Percentiles rank a stretch among this genome's conserved stretches.
phyloP scores from a whole-genome alignment of 2,113 vertebrate species.

The Paradisaea rubra region DNA sequence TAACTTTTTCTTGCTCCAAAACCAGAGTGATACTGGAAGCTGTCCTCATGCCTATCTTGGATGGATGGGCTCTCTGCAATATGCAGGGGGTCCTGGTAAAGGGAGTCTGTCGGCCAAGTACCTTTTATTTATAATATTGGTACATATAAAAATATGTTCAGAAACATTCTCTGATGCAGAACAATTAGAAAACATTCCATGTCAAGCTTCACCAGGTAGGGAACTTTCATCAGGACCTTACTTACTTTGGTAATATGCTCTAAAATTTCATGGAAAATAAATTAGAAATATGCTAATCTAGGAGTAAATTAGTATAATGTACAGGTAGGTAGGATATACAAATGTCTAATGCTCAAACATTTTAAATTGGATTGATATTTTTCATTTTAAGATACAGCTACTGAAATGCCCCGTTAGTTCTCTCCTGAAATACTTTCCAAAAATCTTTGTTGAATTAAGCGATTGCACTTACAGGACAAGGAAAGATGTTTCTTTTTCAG shows the following conservation, averaged over 20 bases:
- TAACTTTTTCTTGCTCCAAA: not conserved
- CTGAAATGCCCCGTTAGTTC: not conserved
- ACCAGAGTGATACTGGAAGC: not conserved
- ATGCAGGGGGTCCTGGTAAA: not conserved
- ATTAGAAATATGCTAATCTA: not conserved
- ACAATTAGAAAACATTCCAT: not conserved
- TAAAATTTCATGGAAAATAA: not conserved
- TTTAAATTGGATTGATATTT: not conserved
- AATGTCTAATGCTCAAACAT: not conserved
- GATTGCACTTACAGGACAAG: not conserved
- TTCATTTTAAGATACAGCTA: not conserved
- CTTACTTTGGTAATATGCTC: not conserved
- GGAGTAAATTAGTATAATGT: not conserved
- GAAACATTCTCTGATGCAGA: not conserved
- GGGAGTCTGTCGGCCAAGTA: accelerated
- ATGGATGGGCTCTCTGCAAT: not conserved
- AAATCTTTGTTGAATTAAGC: not conserved
- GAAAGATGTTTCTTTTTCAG: not conserved
- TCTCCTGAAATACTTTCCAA: not conserved
- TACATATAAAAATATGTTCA: not conserved
- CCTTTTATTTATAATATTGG: not conserved
- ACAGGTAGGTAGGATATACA: not conserved
- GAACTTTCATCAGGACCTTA: not conserved
- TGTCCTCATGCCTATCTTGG: accelerated
- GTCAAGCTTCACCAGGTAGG: not conserved